phyloP scores from a whole-genome alignment of 2,113 vertebrate species.

The Strix uralensis region DNA sequence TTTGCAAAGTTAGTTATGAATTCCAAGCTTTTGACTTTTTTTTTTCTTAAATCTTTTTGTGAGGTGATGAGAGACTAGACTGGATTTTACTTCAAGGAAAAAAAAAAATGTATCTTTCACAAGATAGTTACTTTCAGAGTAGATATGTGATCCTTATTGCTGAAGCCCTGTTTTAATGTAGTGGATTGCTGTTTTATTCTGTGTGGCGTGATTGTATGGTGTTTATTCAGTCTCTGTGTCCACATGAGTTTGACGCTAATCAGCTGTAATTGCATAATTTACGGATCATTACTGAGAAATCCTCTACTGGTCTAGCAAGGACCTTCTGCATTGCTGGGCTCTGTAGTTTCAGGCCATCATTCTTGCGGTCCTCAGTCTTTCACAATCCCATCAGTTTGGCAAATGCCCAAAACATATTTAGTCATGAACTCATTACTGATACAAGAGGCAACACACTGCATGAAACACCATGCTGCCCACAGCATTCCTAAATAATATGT shows the following conservation, averaged over 20 bases:
- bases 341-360: conserved; percentile 37
- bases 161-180: background rate
- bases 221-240: conserved; percentile 26
- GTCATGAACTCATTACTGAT: conserved; percentile 73
- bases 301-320: background rate
- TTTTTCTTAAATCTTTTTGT: background rate
- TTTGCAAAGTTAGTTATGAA: background rate
- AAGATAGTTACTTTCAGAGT: background rate
- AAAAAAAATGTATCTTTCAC: background rate
- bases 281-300: conserved; percentile 44
- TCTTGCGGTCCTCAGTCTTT: conserved; percentile 37
- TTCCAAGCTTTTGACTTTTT: background rate
- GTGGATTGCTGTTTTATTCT: background rate
- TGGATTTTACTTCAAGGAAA: background rate
- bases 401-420: conserved; percentile 55
- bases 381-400: conserved; percentile 61
- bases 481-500: conserved; percentile 64
- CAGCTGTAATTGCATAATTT: conserved; percentile 60
- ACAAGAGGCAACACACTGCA: conserved; percentile 60
- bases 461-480: conserved; percentile 61
- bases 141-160: background rate
- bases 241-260: conserved; percentile 45
- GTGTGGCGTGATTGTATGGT: background rate
- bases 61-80: background rate
- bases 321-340: conserved; percentile 11